Evolutionary conservation across 2,888 invertebrate genomes (phyloP), one percentile per base, ranked within the genome.

Genomic region (Melinaea marsaeus): DNA sequence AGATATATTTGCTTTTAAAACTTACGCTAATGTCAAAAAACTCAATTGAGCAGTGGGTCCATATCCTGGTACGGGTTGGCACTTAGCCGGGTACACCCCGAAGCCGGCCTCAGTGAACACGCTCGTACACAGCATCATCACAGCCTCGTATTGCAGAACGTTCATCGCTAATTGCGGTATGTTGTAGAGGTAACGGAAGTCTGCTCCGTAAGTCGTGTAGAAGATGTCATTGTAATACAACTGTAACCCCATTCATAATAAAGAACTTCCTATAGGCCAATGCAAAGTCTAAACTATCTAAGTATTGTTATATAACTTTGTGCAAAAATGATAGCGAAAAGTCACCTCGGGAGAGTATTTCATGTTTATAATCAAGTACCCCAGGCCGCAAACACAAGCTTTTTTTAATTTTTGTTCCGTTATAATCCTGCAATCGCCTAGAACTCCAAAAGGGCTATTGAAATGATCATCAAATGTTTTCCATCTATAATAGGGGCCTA

Each of bases 401-500:
- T 91, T 92, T 72, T 91, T 92, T 4, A 95, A 70, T 80, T 94
- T 94, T 47, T 92, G 83, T 47, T 91, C 76, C 0, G 95, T 93
- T 54, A 92, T 88, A 37, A 84, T 80, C 76, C 92, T 90, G 75
- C 92, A 93, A 70, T 93, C 86, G 2, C 91, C 92, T 67, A 92
- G 79, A 60, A 84, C 78, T 34, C 90, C 82, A 74, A 93, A 93
- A 0, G 93, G 92, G 4, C 88, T 80, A 51, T 91, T 77, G 63
- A 95, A 89, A 79, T 94, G 94, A 74, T 96, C 95, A 73, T 91
- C 86, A 76, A 94, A 96, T 35, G 95, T 94, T 77, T 94, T 92
- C 84, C 95, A 97, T 63, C 94, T 94, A 83, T 94, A 97, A 84
- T 96, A 98, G 0, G 97, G 97, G 48, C 97, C 97, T 97, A 84